Evolutionary conservation across 2,113 vertebrate genomes (phyloP).

Genomic region (Cephalopterus ornatus): DNA sequence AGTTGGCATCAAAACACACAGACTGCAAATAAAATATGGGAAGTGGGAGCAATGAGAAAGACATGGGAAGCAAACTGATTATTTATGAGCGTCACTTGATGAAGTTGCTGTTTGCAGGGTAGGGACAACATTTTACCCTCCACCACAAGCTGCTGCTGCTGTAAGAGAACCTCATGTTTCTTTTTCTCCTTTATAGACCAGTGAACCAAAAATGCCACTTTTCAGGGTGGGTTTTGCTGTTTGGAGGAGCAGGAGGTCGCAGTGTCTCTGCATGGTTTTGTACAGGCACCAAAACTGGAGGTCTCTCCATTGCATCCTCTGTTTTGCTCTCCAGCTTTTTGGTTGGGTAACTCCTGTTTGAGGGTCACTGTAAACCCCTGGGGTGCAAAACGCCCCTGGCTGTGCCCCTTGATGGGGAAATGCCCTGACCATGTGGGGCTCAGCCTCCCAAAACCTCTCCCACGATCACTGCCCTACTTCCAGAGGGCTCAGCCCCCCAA

Average conservation of each 20-base stretch:
- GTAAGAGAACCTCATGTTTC: not conserved
- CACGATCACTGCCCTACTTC: not conserved
- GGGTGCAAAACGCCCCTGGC: not conserved
- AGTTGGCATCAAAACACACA: not conserved
- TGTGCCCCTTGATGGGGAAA: not conserved
- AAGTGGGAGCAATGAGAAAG: not conserved
- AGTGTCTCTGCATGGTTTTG: not conserved
- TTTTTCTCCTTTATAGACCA: not conserved
- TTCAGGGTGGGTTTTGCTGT: not conserved
- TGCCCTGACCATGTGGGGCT: not conserved
- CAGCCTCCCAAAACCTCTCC: not conserved
- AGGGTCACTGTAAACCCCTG: too few relatives aligned
- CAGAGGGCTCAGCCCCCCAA: accelerated
- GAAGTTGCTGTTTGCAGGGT: not conserved
- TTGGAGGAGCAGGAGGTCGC: not conserved
- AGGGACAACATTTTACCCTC: not conserved
- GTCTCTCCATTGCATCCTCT: not conserved
- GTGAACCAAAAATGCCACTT: not conserved
- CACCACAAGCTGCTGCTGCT: not conserved
- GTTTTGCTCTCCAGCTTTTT: not conserved
- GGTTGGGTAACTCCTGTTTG: too few relatives aligned
- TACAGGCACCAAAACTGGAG: accelerated
- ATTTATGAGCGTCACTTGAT: not conserved
- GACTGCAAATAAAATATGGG: not conserved
- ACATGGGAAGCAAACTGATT: not conserved